Percentiles rank a stretch among this genome's conserved stretches.
Conservation (phyloP, 1,140 invertebrate species). For the Sarcophaga peregrina region DNA sequence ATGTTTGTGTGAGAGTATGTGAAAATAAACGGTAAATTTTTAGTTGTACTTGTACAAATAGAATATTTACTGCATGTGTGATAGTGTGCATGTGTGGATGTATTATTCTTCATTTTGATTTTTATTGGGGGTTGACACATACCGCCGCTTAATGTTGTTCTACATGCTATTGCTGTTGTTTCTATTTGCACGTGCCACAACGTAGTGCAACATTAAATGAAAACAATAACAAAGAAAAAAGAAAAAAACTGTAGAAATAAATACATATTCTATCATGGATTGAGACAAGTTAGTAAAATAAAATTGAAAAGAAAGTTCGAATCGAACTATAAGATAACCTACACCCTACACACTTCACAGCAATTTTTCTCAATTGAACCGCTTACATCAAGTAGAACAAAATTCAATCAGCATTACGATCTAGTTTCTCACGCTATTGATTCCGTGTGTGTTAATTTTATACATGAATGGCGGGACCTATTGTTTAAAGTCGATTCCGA, state of each 20-base stretch:
- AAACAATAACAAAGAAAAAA: background rate
- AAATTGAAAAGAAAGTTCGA: too few species aligned
- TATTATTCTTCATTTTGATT: background rate
- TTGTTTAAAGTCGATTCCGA: too few species aligned
- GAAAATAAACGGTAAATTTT: conserved; percentile 4
- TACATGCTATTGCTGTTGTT: background rate
- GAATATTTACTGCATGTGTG: background rate
- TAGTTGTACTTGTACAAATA: background rate
- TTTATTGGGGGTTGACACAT: conserved; percentile 11
- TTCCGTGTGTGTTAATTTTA: too few species aligned
- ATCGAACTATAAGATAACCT: too few species aligned
- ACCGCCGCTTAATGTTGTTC: background rate
- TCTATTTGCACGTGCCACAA: conserved; percentile 8
- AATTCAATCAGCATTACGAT: too few species aligned
- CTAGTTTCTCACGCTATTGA: too few species aligned
- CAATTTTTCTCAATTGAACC: too few species aligned
- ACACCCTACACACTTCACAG: too few species aligned
- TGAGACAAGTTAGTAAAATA: background rate
- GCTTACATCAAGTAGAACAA: too few species aligned
- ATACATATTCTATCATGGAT: background rate
- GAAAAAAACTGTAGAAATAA: background rate
- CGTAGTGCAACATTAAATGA: conserved; percentile 3
- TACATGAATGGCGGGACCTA: too few species aligned
- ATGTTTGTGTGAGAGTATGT: background rate
- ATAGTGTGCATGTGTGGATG: background rate